A percentile compares a stretch with the other conserved stretches of the same genome.
phyloP scores from a whole-genome alignment of 2,888 invertebrate genomes.

The Xanthia togata region DNA sequence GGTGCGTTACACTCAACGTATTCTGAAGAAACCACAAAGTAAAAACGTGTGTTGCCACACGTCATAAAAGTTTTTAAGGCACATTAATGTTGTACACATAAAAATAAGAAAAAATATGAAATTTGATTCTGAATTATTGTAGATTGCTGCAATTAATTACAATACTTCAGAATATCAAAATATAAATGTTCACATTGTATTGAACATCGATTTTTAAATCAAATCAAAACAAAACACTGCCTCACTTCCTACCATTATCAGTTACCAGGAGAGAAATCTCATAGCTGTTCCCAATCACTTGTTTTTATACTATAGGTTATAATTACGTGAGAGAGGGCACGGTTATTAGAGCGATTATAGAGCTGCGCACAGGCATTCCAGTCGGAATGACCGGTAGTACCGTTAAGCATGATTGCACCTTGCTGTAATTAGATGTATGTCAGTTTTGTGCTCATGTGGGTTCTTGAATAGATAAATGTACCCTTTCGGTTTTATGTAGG shows the following conservation, averaged over 20 bases:
- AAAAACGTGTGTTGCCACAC: too few species aligned
- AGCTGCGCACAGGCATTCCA: slow-evolving; percentile 56
- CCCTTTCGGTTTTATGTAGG: slow-evolving; percentile 9
- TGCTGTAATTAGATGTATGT: slow-evolving; percentile 59
- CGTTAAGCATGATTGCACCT: slow-evolving; percentile 66
- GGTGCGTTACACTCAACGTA: too few species aligned
- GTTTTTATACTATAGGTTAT: slow-evolving; percentile 54
- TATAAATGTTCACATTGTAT: too few species aligned
- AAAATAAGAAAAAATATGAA: too few species aligned
- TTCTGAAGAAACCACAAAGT: too few species aligned
- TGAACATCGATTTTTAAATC: neutral
- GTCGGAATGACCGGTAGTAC: slow-evolving; percentile 52
- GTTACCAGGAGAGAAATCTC: slow-evolving; percentile 47
- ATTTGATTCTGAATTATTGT: too few species aligned
- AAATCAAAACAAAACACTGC: slow-evolving; percentile 1
- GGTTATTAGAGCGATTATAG: slow-evolving; percentile 62
- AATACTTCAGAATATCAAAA: too few species aligned
- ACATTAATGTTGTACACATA: too few species aligned
- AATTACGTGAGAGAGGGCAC: slow-evolving; percentile 51
- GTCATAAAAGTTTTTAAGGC: too few species aligned
- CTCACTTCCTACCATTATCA: neutral
- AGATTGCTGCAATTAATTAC: too few species aligned
- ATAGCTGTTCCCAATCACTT: slow-evolving; percentile 26
- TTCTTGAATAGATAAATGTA: neutral
- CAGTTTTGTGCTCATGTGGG: slow-evolving; percentile 23